These are phyloP conservation scores for Nycticorax nycticorax DNA, from an alignment of 2,113 vertebrate species.

Conservation along the genomic window DNA sequence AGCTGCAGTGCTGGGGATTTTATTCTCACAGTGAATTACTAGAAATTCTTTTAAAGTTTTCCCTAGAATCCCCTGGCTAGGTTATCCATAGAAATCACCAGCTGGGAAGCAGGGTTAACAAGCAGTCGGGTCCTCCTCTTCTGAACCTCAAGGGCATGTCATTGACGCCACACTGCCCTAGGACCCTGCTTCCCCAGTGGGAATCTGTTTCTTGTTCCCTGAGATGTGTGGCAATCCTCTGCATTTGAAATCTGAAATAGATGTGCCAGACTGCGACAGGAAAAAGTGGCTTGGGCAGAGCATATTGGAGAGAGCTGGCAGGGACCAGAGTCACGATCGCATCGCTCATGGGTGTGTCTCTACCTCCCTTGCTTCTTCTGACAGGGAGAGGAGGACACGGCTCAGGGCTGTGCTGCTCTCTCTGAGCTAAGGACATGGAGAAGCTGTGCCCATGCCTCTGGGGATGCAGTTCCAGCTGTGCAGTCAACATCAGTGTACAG, in stretches of 20 bases:
- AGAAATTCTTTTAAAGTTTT: conserved; percentile 10
- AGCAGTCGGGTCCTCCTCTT: conserved; percentile 1
- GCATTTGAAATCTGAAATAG: neutral
- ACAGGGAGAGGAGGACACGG: neutral
- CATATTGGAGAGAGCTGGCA: neutral
- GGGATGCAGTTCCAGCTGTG: neutral
- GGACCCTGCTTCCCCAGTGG: neutral
- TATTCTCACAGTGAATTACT: conserved; percentile 21
- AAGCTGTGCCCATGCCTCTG: neutral
- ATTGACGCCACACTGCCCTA: neutral
- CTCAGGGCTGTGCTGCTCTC: neutral
- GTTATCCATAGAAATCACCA: conserved; percentile 49
- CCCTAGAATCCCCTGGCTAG: conserved; percentile 9
- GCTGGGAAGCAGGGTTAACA: conserved; percentile 43
- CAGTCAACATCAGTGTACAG: neutral
- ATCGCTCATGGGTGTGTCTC: neutral
- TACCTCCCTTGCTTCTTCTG: neutral
- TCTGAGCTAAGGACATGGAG: neutral
- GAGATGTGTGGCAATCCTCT: neutral
- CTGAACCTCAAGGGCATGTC: conserved; percentile 20
- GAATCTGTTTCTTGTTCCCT: conserved; percentile 20
- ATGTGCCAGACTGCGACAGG: neutral
- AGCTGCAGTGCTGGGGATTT: neutral
- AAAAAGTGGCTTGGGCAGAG: neutral
- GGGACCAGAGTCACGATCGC: neutral